Percentiles rank a stretch among this genome's conserved stretches.
These are phyloP conservation scores for Nycticebus coucang DNA, from an alignment of 2,113 vertebrate genomes.

Conservation along the genomic window DNA sequence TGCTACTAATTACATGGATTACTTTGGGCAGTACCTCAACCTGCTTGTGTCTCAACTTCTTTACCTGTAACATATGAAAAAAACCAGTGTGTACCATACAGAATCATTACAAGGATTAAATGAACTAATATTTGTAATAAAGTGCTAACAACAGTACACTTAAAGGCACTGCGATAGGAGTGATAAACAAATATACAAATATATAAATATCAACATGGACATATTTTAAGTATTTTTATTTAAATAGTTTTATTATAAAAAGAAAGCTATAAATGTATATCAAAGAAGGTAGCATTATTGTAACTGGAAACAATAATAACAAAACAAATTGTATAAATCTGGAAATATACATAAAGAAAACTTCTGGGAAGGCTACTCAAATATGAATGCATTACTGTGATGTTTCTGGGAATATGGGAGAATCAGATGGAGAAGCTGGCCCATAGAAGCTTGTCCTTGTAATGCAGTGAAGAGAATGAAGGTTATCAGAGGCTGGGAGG, in stretches of 20 bases:
- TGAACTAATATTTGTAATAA: not conserved
- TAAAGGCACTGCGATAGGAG: not conserved
- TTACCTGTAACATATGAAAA: not conserved
- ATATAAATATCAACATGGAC: not conserved
- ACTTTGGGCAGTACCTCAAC: not conserved
- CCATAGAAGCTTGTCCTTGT: not conserved
- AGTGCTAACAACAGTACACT: not conserved
- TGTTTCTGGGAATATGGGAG: not conserved
- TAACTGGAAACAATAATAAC: not conserved
- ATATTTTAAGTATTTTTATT: not conserved
- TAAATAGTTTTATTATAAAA: not conserved
- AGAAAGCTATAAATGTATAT: not conserved
- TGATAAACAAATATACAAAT: not conserved
- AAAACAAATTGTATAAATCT: not conserved
- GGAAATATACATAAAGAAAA: not conserved
- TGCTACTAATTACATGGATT: too few species aligned
- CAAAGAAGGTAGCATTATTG: not conserved
- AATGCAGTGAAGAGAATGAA: not conserved
- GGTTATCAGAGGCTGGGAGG: not conserved
- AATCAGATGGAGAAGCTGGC: not conserved
- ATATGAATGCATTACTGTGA: not conserved
- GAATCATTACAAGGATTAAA: not conserved
- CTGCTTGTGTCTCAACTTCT: not conserved
- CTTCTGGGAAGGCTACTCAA: not conserved
- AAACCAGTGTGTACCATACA: too few species aligned